Base-by-base conservation (phyloP, 2,113 vertebrate genomes). In the Saimiri boliviensis region DNA sequence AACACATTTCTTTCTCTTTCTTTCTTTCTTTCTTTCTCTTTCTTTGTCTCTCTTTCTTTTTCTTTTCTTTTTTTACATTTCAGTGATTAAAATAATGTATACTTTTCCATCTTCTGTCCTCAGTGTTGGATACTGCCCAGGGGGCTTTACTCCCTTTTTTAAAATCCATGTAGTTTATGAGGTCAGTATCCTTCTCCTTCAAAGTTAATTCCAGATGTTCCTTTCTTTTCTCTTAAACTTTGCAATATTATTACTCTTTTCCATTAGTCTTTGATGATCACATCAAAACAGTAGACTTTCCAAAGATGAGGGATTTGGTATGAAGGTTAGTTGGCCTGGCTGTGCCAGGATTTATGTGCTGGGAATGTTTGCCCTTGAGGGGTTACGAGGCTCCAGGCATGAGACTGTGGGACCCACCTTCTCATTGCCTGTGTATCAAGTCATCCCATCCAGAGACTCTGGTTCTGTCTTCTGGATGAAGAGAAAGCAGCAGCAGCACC, bases 171-270 rank as follows among this genome's bases (percentile, higher is more conserved):
- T 74, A n/a, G n/a, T 60, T 85, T 60, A 27, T 97, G 86, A 97
- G 83, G 47, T 90, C 54, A 96, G 42, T 86, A 45, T 90, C 89
- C 91, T 37, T 96, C 68, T 23, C 70, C 92, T 68, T 90, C 86
- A n/a, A 89, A 97, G 56, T 49, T 94, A 94, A 95, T 81, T 97
- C 96, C 96, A 95, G 81, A 98, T 94, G 90, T 90, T 21, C 21
- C 96, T 81, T 94, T 91, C 85, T 92, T 95, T 97, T 52, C 82
- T 76, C 76, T 86, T 85, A 84, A 83, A 83, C 94, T 84, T 81
- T 90, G 77, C 97, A 96, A 89, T 88, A 93, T 89, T 94, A 83
- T 89, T 95, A 93, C 91, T 95, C 77, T 97, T 96, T 93, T 30
- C 58, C 83, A 96, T 95, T 96, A 92, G 77, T 2, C 66, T 97